Evolutionary conservation across 2,797 vertebrate genomes (phyloP), one percentile per base, ranked within the genome.

Genomic region (Lepidocolaptes lacrymiger): DNA sequence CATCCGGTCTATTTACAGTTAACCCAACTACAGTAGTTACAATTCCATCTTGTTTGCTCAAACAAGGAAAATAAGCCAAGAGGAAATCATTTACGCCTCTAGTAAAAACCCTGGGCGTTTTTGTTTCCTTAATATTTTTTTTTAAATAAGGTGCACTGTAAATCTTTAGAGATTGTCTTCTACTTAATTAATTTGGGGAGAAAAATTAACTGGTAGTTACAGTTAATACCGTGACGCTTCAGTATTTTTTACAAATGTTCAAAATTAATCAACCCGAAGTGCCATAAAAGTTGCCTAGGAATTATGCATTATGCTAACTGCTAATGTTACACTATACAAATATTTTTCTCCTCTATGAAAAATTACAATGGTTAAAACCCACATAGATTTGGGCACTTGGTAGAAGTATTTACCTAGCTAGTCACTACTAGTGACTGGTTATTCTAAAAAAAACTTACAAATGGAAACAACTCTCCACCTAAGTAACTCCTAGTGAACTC

Each of bases 241-340:
- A 59, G 28, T 26, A 82, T 44, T 72, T 88, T 95, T 86, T 66
- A 52, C 63, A 94, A 95, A 93, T 48, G 52, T 52, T 76, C 74
- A 36, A 95, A 95, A 85, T 62, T 77, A 82, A 96, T 89, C 22
- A 72, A 77, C 82, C 75, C 95, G 77, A 95, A 93, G 36, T 92
- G 52, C 52, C 94, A 92, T 79, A 77, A 7, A 83, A 87, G 44
- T 83, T 71, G 91, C 89, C 75, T 12, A 91, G 71, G 90, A 97
- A 96, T 86, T 62, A 97, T 76, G 74, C 78, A 91, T 91, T 94
- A 97, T 93, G 88, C 67, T 96, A 97, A 97, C 90, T 93, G 48
- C n/a, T 89, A 91, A 83, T 59, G 62, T 36, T 93, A 69, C 26
- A 91, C 41, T 73, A 43, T 43, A 92, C 49, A 93, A 64, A 88